These are phyloP conservation scores for Zaprionus obscuricornis DNA, from an alignment of 2,888 invertebrate species.

Conservation along the genomic window DNA sequence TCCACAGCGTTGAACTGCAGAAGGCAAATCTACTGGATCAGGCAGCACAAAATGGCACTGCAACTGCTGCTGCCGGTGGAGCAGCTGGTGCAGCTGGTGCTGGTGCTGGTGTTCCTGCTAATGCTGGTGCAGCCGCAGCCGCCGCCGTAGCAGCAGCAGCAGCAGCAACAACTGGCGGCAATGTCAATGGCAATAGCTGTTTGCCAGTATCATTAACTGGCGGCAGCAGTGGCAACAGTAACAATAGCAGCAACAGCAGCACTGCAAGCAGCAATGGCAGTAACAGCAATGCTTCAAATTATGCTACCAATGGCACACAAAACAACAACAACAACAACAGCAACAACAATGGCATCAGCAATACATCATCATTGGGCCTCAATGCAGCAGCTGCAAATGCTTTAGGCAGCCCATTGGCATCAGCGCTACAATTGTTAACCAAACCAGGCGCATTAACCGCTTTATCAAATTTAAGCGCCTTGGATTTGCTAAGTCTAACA, in stretches of 20 bases:
- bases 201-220: slow-evolving; percentile 32
- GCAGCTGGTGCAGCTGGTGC: slow-evolving; percentile 34
- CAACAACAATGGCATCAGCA: slow-evolving; percentile 18
- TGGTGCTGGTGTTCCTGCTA: not conserved
- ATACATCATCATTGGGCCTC: slow-evolving; percentile 60
- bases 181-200: slow-evolving; percentile 32
- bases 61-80: slow-evolving; percentile 35
- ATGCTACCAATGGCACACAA: slow-evolving; percentile 67
- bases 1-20: slow-evolving; percentile 96
- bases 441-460: slow-evolving; percentile 96
- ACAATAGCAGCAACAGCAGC: slow-evolving; percentile 22
- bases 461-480: slow-evolving; percentile 92
- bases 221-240: slow-evolving; percentile 6
- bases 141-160: slow-evolving; percentile 17
- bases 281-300: slow-evolving; percentile 46
- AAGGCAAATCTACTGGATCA: slow-evolving; percentile 92
- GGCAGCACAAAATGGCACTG: slow-evolving; percentile 65
- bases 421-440: slow-evolving; percentile 95
- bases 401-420: slow-evolving; percentile 87
- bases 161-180: slow-evolving; percentile 20
- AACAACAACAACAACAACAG: slow-evolving; percentile 57
- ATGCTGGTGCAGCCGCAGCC: slow-evolving; percentile 13
- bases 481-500: slow-evolving; percentile 86
- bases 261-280: slow-evolving; percentile 45
- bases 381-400: slow-evolving; percentile 63